A percentile compares a stretch with the other conserved stretches of the same genome.
Conservation (phyloP, 2,888 invertebrate genomes). For the Reticulitermes lucifugus region DNA sequence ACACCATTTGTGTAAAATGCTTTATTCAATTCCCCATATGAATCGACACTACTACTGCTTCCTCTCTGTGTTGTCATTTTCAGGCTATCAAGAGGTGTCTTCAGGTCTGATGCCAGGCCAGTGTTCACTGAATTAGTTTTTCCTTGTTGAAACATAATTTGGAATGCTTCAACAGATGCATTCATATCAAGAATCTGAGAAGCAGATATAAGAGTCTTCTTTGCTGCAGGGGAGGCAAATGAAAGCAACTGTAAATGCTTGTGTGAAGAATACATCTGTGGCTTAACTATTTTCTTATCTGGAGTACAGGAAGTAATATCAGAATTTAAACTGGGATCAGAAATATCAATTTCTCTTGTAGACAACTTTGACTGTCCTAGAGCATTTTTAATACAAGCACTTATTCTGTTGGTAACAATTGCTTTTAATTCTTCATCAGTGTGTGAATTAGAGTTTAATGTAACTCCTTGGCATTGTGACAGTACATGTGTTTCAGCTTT, state of each 20-base stretch:
- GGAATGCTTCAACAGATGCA: no score
- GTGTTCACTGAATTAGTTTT: not conserved
- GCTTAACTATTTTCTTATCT: not conserved
- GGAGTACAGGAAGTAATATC: not conserved
- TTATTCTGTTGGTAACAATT: slow-evolving; percentile 25
- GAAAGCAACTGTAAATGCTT: not conserved
- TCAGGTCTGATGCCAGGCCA: not conserved
- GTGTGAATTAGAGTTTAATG: not conserved
- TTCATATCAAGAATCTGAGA: no score
- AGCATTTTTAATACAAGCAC: slow-evolving; percentile 34
- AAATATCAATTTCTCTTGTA: not conserved
- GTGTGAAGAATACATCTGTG: not conserved
- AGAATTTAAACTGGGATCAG: not conserved
- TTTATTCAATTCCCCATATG: slow-evolving; percentile 12
- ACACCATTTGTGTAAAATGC: not conserved
- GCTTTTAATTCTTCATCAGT: slow-evolving; percentile 29
- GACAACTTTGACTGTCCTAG: not conserved
- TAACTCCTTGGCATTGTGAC: not conserved
- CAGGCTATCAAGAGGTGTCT: not conserved
- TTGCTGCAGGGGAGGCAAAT: not conserved
- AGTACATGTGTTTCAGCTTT: no score
- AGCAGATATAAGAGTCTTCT: no score
- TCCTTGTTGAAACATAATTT: not conserved
- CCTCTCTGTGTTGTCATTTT: not conserved
- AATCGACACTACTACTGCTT: not conserved